A percentile compares a stretch with the other conserved stretches of the same genome.
Evolutionary conservation across 2,113 vertebrate species (phyloP).

Genomic region (Gavialis gangeticus): DNA sequence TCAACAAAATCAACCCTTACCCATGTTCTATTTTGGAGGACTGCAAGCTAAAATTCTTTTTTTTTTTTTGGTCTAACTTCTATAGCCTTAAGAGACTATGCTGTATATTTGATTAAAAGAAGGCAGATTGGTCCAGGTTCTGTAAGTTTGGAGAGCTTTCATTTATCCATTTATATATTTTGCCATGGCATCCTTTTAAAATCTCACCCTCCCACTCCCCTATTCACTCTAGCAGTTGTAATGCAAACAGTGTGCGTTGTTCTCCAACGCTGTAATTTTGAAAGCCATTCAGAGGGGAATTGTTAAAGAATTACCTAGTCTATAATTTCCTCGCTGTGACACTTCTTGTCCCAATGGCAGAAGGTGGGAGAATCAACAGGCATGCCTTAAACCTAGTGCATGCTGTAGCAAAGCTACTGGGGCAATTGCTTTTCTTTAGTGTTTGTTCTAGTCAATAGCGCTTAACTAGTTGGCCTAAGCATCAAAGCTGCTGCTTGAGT

Average conservation of each 20-base stretch:
- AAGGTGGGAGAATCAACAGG: background rate
- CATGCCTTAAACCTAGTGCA: background rate
- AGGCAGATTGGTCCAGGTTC: background rate
- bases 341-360: fast-evolving
- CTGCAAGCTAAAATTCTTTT: background rate
- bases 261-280: background rate
- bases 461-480: conserved; percentile 27
- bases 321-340: background rate
- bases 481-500: conserved; percentile 8
- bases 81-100: fast-evolving
- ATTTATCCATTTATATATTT: background rate
- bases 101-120: background rate
- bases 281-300: background rate
- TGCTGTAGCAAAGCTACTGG: background rate
- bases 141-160: fast-evolving
- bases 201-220: background rate
- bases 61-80: background rate
- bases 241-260: background rate
- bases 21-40: background rate
- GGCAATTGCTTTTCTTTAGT: background rate
- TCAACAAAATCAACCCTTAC: too few relatives aligned
- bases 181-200: background rate
- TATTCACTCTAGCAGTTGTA: background rate
- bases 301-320: background rate
- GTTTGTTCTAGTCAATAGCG: background rate